Evolutionary conservation across 1,140 invertebrate species (phyloP), one percentile per base, ranked within the genome.

Genomic region (Drosophila chauvacae): DNA sequence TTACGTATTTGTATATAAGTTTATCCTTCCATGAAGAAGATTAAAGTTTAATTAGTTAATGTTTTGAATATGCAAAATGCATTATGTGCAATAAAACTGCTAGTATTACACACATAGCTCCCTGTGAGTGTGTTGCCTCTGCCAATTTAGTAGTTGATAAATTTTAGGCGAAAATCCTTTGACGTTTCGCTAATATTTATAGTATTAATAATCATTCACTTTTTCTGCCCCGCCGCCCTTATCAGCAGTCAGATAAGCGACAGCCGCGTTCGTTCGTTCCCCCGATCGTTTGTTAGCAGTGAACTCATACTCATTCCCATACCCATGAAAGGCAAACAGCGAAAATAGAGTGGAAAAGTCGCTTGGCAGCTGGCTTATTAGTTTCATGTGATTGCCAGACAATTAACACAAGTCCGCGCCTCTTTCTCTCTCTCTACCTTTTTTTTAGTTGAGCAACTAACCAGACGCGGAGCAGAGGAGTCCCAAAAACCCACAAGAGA

Each of bases 121-220:
- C 20, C 50, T 20, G 14, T 20, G 58, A 44, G 55, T 60, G 66
- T 60, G 48, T 70, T 37, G 65, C 28, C 35, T 42, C 66, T 72
- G 51, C 44, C 41, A 70, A 70, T 82, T 65, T 55, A 56, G 47
- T 65, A 80, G 64, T 66, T 88, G 80, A 87, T 88, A 88, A 77
- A 84, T 80, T 41, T 71, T 63, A 51, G 44, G 47, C 72, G 60
- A 69, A 86, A 87, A 84, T 83, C 85, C 84, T 88, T 88, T 87
- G 84, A 87, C 84, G 77, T 72, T 80, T 79, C 13, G 65, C 72
- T 56, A 78, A 90, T 88, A 88, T 88, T 88, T 88, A 87, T 87
- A 87, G 80, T 87, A 88, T 87, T 87, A 80, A 88, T 88, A 87
- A 87, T 87, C 80, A 90, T 77, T 77, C 56, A 60, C 37, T 55